phyloP scores from a whole-genome alignment of 2,888 invertebrate genomes.

The Oscheius sp. region DNA sequence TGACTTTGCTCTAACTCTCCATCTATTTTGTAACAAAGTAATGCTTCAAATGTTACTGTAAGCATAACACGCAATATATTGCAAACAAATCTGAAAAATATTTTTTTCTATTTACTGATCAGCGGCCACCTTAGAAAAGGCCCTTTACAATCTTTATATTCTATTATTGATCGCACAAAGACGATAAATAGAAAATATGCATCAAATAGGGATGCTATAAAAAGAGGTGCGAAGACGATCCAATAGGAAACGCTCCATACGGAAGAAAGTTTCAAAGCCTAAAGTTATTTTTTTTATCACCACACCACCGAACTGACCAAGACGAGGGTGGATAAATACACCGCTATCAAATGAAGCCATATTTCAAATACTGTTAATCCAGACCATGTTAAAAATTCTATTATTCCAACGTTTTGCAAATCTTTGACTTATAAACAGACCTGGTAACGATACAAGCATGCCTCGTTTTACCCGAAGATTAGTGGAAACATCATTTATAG shows the following conservation, averaged over 20 bases:
- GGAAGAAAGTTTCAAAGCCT: slow-evolving; percentile 45
- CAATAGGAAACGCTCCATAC: slow-evolving; percentile 81
- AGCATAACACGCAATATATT: slow-evolving; percentile 53
- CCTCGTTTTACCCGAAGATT: too few relatives aligned
- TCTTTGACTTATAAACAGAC: too few relatives aligned
- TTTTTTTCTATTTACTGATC: background rate
- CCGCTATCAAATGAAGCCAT: slow-evolving; percentile 86
- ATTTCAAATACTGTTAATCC: slow-evolving; percentile 95
- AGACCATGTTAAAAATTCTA: slow-evolving; percentile 80
- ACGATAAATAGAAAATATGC: slow-evolving; percentile 94
- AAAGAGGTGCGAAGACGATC: slow-evolving; percentile 89
- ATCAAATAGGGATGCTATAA: slow-evolving; percentile 90
- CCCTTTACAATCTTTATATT: slow-evolving; percentile 79
- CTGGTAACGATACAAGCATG: slow-evolving; percentile 3
- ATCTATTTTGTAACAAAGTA: slow-evolving; percentile 61
- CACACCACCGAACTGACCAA: slow-evolving; percentile 76
- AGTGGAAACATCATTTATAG: too few relatives aligned
- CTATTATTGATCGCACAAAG: slow-evolving; percentile 89
- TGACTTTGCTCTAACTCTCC: slow-evolving; percentile 61
- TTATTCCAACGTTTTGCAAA: background rate
- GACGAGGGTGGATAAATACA: slow-evolving; percentile 86
- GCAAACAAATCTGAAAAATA: slow-evolving; percentile 51
- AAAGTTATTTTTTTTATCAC: slow-evolving; percentile 20
- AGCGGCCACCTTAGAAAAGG: slow-evolving; percentile 51
- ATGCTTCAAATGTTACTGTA: slow-evolving; percentile 49